phyloP scores from a whole-genome alignment of 2,888 invertebrate genomes.

The Pemphredon lugubris region DNA sequence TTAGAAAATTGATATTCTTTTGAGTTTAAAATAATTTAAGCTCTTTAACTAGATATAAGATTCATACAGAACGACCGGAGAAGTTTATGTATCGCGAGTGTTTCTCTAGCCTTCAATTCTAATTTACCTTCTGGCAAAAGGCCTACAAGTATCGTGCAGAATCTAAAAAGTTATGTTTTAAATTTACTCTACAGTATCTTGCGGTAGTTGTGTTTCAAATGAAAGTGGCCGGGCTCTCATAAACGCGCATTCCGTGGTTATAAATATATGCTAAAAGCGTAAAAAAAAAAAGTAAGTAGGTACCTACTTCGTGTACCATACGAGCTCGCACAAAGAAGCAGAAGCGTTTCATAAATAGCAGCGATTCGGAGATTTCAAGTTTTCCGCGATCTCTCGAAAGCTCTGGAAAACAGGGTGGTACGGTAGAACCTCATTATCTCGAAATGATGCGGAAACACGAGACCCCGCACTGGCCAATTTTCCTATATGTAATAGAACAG shows the following conservation, averaged over 20 bases:
- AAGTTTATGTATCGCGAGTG: too few relatives aligned
- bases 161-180: conserved; percentile 16
- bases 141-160: conserved; percentile 10
- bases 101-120: conserved; percentile 3
- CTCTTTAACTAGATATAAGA: too few relatives aligned
- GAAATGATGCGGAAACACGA: too few relatives aligned
- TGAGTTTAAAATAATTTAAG: too few relatives aligned
- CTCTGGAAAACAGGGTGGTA: too few relatives aligned
- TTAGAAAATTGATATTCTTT: too few relatives aligned
- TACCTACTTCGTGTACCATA: neutral
- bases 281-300: neutral
- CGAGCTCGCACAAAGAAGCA: conserved; percentile 9
- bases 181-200: conserved; percentile 10
- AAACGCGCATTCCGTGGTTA: neutral
- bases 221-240: neutral
- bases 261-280: neutral
- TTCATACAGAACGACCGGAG: too few relatives aligned
- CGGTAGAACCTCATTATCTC: too few relatives aligned
- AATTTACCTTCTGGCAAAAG: conserved; percentile 24
- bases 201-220: conserved; percentile 11
- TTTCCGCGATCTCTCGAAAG: too few relatives aligned
- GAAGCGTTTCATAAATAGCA: conserved; percentile 1
- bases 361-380: neutral
- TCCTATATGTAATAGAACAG: too few relatives aligned
- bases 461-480: too few relatives aligned